phyloP scores from a whole-genome alignment of 2,888 invertebrate species.

The Aporophyla lueneburgensis region DNA sequence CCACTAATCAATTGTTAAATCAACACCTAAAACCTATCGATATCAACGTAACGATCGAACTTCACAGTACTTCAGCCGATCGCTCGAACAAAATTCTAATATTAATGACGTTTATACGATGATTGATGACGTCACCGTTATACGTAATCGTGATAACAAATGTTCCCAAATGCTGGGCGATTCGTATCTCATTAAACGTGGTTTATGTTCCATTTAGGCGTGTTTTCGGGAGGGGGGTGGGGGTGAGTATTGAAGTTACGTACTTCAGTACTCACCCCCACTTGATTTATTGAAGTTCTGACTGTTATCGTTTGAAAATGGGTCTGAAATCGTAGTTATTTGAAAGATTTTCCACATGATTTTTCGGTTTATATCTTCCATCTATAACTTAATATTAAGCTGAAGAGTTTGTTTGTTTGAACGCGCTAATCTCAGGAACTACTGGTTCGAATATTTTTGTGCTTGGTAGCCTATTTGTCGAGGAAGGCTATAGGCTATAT shows the following conservation, averaged over 20 bases:
- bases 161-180: slow-evolving; percentile 56
- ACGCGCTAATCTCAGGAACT: too few relatives aligned
- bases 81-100: slow-evolving; percentile 63
- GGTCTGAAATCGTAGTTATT: background rate
- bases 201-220: slow-evolving; percentile 53
- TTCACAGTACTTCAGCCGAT: slow-evolving; percentile 38
- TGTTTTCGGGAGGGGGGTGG: slow-evolving; percentile 28
- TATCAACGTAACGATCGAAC: slow-evolving; percentile 52
- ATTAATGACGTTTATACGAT: slow-evolving; percentile 67
- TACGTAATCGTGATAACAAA: slow-evolving; percentile 63
- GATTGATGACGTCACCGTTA: slow-evolving; percentile 67
- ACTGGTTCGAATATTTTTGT: too few relatives aligned
- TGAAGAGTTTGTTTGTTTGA: too few relatives aligned
- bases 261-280: too few relatives aligned
- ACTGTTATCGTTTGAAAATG: slow-evolving; percentile 18
- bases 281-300: slow-evolving; percentile 34
- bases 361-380: background rate
- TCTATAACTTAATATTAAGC: too few relatives aligned
- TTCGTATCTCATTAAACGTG: slow-evolving; percentile 60
- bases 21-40: slow-evolving; percentile 26
- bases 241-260: background rate
- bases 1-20: slow-evolving; percentile 22
- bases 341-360: background rate
- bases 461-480: too few relatives aligned
- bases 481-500: too few relatives aligned